phyloP scores from a whole-genome alignment of 2,797 vertebrate genomes.

The Agapornis canus region DNA sequence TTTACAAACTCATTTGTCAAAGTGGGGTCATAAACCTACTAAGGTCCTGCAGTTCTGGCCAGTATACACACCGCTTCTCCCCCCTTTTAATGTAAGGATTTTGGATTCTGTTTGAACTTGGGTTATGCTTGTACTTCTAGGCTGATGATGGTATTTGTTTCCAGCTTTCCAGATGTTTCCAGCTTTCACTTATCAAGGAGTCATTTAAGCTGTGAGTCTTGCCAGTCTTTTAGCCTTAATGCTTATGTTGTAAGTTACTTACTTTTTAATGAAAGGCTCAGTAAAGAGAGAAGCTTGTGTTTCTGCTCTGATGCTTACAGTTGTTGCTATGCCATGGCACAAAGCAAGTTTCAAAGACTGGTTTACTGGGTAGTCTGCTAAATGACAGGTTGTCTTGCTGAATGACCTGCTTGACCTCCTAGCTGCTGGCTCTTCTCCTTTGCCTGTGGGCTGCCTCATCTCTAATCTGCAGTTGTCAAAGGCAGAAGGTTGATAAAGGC shows the following conservation, averaged over 20 bases:
- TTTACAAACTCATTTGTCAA: background rate
- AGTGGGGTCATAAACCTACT: background rate
- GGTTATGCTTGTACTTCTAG: background rate
- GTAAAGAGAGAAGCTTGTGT: background rate
- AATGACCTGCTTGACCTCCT: background rate
- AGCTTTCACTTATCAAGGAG: background rate
- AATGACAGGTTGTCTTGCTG: background rate
- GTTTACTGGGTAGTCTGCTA: background rate
- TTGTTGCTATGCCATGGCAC: background rate
- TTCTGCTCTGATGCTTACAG: background rate
- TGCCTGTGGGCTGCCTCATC: background rate
- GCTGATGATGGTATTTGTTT: background rate
- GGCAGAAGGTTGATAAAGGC: background rate
- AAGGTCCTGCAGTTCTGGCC: background rate
- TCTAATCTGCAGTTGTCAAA: background rate
- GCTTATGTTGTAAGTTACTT: background rate
- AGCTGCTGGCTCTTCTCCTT: background rate
- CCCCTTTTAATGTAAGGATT: background rate
- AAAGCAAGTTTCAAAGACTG: background rate
- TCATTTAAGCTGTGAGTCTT: background rate
- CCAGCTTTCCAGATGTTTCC: background rate
- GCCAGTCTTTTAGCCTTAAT: background rate
- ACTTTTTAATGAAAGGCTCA: background rate
- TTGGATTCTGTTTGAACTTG: background rate
- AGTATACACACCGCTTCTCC: background rate